Percentiles rank a stretch among this genome's conserved stretches.
Evolutionary conservation across 2,113 vertebrate species (phyloP).

Genomic region (Crotalus horridus): DNA sequence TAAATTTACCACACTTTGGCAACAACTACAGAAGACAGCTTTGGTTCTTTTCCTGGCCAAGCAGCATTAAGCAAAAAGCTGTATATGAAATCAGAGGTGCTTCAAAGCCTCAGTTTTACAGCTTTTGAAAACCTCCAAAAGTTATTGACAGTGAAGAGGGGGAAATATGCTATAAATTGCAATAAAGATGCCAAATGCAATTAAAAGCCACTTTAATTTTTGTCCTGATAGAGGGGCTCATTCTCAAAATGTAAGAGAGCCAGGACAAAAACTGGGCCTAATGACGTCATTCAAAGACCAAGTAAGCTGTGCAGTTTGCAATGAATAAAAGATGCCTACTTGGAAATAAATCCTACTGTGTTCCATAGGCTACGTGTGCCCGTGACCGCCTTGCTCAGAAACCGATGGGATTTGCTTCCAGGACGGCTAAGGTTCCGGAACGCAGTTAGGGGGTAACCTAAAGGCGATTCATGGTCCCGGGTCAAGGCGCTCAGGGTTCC

Average conservation of each 20-base stretch:
- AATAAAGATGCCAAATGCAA: neutral
- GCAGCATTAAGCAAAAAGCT: neutral
- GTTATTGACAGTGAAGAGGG: neutral
- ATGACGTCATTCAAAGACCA: neutral
- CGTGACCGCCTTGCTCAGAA: neutral
- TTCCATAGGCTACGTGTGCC: neutral
- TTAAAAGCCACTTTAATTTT: neutral
- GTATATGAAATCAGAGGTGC: neutral
- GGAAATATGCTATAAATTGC: neutral
- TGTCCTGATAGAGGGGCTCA: neutral
- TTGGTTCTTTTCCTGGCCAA: neutral
- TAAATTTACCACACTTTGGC: slow-evolving; percentile 15
- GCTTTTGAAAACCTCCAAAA: neutral
- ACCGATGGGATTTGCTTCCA: neutral
- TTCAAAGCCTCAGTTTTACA: neutral
- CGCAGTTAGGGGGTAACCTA: neutral
- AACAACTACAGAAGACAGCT: neutral
- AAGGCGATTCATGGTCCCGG: neutral
- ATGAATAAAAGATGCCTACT: neutral
- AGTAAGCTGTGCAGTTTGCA: neutral
- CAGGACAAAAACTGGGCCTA: neutral
- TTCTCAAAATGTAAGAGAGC: neutral
- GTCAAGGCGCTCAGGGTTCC: neutral
- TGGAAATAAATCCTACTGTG: neutral
- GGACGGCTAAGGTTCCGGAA: neutral